Percentiles rank a stretch among this genome's conserved stretches.
Conservation (phyloP, 2,113 vertebrate genomes). For the Electrona antarctica region DNA sequence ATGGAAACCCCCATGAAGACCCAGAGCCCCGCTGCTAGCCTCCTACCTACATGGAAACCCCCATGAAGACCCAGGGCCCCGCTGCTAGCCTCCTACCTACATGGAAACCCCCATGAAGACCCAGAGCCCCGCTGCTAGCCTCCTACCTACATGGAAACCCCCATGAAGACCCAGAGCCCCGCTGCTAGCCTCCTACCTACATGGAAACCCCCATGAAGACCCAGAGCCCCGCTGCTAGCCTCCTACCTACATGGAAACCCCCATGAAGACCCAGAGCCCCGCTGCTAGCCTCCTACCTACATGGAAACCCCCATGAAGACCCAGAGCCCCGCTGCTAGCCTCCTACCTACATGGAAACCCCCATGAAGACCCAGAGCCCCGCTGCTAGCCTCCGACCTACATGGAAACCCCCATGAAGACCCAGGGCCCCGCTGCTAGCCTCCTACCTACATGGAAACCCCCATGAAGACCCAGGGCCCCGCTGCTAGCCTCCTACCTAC, state of each 20-base stretch:
- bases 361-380: no score
- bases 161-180: no score
- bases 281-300: conserved; percentile 61
- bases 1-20: conserved; percentile 61
- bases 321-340: conserved; percentile 43
- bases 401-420: conserved; percentile 61
- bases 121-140: conserved; percentile 43
- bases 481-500: conserved; percentile 61
- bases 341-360: conserved; percentile 68
- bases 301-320: conserved; percentile 61
- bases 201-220: conserved; percentile 61
- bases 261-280: no score
- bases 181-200: conserved; percentile 61
- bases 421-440: conserved; percentile 43
- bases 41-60: conserved; percentile 68
- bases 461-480: no score
- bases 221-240: conserved; percentile 43
- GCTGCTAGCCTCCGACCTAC: conserved; percentile 60
- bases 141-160: conserved; percentile 68
- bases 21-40: conserved; percentile 43
- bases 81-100: conserved; percentile 61
- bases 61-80: no score
- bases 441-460: conserved; percentile 68
- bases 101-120: conserved; percentile 61
- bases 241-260: conserved; percentile 68